These are phyloP conservation scores for Epinotia nisella DNA, from an alignment of 2,888 invertebrate genomes.

Conservation along the genomic window DNA sequence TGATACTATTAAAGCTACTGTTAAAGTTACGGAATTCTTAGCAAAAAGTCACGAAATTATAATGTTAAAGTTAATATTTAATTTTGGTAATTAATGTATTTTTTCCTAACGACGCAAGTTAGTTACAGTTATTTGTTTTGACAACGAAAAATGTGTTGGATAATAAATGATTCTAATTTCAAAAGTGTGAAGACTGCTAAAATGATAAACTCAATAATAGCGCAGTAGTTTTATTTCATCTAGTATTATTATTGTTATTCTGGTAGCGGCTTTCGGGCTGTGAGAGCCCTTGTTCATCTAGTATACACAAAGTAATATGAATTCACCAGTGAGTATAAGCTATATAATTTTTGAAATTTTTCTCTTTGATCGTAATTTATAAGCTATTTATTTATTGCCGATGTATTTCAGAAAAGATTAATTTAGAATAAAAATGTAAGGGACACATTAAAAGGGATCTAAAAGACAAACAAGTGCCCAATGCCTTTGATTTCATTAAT, in stretches of 20 bases:
- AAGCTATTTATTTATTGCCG: not conserved
- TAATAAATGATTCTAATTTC: slow-evolving; percentile 1
- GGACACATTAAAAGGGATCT: not conserved
- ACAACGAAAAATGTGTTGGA: not conserved
- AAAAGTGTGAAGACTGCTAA: slow-evolving; percentile 1
- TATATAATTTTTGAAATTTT: too few relatives aligned
- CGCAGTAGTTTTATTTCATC: slow-evolving; percentile 12
- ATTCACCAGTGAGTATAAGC: slow-evolving; percentile 22
- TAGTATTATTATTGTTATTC: too few relatives aligned
- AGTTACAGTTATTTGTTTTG: not conserved
- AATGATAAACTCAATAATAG: slow-evolving; percentile 12
- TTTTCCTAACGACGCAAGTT: not conserved
- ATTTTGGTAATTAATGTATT: not conserved
- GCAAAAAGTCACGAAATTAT: too few relatives aligned
- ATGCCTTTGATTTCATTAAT: too few relatives aligned
- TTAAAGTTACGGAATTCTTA: not conserved
- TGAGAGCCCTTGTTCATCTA: too few relatives aligned
- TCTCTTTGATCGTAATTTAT: too few relatives aligned
- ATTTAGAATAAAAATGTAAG: not conserved
- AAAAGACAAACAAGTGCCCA: too few relatives aligned
- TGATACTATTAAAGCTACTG: not conserved
- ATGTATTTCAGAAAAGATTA: not conserved
- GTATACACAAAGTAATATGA: not conserved
- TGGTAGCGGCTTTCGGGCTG: too few relatives aligned
- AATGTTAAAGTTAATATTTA: not conserved